Evolutionary conservation across 1,140 invertebrate genomes (phyloP).

Genomic region (Drosophila tristis): DNA sequence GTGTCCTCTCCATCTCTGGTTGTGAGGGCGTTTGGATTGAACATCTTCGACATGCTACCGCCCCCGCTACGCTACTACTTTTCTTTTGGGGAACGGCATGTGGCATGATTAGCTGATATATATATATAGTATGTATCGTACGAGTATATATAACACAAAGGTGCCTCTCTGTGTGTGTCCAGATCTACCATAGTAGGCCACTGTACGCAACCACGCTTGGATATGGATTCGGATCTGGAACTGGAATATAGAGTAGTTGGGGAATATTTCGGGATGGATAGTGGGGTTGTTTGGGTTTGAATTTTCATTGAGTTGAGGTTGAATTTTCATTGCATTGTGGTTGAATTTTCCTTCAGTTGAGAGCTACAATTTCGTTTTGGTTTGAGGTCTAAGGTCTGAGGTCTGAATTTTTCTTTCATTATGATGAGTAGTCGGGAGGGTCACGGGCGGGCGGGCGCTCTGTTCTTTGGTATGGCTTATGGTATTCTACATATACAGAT

Average conservation of each 20-base stretch:
- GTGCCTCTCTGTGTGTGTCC: constrained; percentile 59
- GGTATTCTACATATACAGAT: constrained; percentile 57
- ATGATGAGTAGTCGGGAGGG: constrained; percentile 17
- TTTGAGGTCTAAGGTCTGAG: background rate
- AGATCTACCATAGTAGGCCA: constrained; percentile 84
- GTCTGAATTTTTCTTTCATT: constrained; percentile 32
- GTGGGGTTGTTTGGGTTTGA: background rate
- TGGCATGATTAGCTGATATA: constrained; percentile 28
- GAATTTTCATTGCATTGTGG: background rate
- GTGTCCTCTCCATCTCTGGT: constrained; percentile 4
- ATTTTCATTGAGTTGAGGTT: constrained; percentile 1
- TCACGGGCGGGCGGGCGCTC: constrained; percentile 4
- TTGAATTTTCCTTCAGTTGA: too few species aligned
- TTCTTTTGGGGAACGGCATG: background rate
- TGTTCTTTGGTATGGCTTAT: constrained; percentile 48
- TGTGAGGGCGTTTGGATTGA: constrained; percentile 12
- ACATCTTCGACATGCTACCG: constrained; percentile 52
- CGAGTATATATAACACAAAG: constrained; percentile 14
- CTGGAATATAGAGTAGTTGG: constrained; percentile 6
- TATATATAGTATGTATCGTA: constrained; percentile 9
- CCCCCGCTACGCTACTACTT: constrained; percentile 12
- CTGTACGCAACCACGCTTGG: constrained; percentile 83
- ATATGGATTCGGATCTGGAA: constrained; percentile 19
- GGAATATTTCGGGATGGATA: background rate
- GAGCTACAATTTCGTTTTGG: too few species aligned